Conservation (phyloP, 2,113 vertebrate species). For the Xiphophorus hellerii region DNA sequence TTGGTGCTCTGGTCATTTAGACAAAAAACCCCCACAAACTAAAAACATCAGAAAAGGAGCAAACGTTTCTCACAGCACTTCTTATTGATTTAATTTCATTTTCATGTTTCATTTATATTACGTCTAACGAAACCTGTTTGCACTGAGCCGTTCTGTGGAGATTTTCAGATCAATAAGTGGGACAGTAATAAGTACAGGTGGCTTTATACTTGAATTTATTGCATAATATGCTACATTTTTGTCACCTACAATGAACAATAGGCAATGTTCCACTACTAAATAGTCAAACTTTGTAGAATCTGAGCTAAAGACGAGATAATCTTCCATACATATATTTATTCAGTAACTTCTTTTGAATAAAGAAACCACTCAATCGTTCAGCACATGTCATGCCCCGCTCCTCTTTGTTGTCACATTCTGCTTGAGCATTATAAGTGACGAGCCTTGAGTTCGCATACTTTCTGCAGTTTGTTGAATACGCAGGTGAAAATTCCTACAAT, state of each 20-base stretch:
- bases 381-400: slow-evolving; percentile 1
- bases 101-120: too few species aligned
- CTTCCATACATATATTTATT: too few species aligned
- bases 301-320: background rate
- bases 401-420: slow-evolving; percentile 7
- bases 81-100: too few species aligned
- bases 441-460: slow-evolving; percentile 6
- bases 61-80: too few species aligned
- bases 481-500: slow-evolving; percentile 8
- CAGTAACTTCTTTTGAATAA: background rate
- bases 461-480: slow-evolving; percentile 29
- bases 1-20: too few species aligned
- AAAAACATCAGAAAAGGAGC: too few species aligned
- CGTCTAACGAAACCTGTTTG: too few species aligned
- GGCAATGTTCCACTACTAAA: background rate
- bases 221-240: background rate
- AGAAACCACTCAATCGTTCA: background rate
- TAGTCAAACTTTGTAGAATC: background rate
- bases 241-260: background rate
- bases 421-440: slow-evolving; percentile 14
- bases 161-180: too few species aligned
- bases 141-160: too few species aligned
- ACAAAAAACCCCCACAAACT: too few species aligned
- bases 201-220: background rate
- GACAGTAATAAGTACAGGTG: too few species aligned